phyloP scores from a whole-genome alignment of 2,113 vertebrate species.

The Burhinus oedicnemus region DNA sequence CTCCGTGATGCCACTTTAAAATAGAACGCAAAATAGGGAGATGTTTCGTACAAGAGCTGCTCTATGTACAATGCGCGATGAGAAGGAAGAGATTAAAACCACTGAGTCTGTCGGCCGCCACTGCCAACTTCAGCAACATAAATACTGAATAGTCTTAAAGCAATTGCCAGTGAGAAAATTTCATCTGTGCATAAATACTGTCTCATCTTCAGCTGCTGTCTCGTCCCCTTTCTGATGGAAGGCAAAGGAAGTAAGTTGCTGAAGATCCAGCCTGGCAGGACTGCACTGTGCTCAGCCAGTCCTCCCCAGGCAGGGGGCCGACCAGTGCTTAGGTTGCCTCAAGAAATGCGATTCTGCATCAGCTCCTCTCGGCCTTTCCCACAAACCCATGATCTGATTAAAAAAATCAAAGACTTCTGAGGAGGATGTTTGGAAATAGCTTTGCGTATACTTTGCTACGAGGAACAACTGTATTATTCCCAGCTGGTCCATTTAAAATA shows the following conservation, averaged over 20 bases:
- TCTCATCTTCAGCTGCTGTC: background rate
- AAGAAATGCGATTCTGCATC: background rate
- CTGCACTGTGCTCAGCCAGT: background rate
- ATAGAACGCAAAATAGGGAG: background rate
- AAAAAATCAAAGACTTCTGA: background rate
- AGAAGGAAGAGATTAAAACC: background rate
- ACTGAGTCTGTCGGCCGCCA: fast-evolving
- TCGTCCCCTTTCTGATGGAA: background rate
- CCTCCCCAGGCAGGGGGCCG: background rate
- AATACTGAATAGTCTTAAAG: background rate
- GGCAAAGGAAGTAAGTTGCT: background rate
- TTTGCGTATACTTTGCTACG: background rate
- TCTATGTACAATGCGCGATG: fast-evolving
- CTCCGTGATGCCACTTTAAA: background rate
- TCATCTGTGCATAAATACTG: background rate
- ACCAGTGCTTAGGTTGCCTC: background rate
- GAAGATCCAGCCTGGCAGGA: background rate
- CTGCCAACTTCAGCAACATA: background rate
- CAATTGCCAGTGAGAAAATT: background rate
- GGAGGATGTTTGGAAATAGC: background rate
- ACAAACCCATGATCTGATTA: background rate
- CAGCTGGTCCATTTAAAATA: background rate
- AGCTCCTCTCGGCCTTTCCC: background rate
- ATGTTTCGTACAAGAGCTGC: background rate
- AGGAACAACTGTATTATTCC: background rate